Evolutionary conservation across 2,113 vertebrate genomes (phyloP).

Genomic region (Oxyura jamaicensis): DNA sequence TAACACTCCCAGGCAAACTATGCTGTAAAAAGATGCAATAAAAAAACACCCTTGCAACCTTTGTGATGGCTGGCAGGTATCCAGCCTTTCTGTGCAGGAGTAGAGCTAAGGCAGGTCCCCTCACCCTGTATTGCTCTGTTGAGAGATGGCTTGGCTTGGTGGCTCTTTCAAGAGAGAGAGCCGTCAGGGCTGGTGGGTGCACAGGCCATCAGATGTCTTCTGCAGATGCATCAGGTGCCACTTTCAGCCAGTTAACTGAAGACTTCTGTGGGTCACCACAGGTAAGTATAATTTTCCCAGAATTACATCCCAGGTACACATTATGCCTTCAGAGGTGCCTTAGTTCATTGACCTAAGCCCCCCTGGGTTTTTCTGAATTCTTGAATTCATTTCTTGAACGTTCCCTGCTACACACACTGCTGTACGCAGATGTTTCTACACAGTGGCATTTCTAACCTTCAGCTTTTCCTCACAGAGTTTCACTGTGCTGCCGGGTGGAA

Average conservation of each 20-base stretch:
- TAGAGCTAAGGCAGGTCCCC: not conserved
- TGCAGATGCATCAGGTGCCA: not conserved
- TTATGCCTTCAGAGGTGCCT: not conserved
- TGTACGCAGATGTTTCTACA: not conserved
- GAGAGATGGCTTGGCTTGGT: not conserved
- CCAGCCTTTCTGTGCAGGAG: not conserved
- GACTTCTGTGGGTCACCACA: not conserved
- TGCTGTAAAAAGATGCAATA: not conserved
- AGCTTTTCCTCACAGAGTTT: not conserved
- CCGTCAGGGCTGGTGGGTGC: not conserved
- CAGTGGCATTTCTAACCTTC: not conserved
- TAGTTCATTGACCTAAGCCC: not conserved
- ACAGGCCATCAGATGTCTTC: not conserved
- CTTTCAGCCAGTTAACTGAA: fast-evolving
- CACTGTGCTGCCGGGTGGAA: not conserved
- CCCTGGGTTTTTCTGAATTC: not conserved
- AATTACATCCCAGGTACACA: not conserved
- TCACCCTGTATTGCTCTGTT: not conserved
- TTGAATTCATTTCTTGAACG: not conserved
- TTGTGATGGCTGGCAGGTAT: not conserved
- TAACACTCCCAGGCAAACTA: not conserved
- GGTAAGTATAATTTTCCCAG: not conserved
- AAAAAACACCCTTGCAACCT: not conserved
- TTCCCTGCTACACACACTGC: not conserved
- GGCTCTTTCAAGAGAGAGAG: not conserved